Evolutionary conservation across 92 coral and sea anemone genomes (phyloP).

Genomic region (Nematostella vectensis): DNA sequence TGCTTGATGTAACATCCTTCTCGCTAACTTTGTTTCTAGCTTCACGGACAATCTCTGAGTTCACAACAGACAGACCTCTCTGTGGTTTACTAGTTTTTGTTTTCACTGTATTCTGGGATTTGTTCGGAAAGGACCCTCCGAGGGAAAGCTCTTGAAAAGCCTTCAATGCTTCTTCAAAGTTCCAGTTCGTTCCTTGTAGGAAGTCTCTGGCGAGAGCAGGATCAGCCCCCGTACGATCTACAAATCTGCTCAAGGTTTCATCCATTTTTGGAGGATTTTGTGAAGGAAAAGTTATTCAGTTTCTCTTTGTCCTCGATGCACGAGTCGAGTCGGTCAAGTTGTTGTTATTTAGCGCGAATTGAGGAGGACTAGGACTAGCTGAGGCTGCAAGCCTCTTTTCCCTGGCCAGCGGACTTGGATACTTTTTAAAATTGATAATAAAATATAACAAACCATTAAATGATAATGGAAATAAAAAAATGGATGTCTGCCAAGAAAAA

Average conservation of each 20-base stretch:
- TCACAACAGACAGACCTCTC: constrained; percentile 90
- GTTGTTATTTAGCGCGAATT: too few species aligned
- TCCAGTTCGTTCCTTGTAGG: constrained; percentile 58
- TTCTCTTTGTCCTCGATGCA: too few species aligned
- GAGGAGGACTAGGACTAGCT: too few species aligned
- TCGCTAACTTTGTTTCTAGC: constrained; percentile 68
- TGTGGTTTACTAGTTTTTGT: constrained; percentile 28
- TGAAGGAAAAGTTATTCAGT: too few species aligned
- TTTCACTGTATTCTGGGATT: constrained; percentile 2
- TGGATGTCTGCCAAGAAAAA: too few species aligned
- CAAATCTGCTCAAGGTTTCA: constrained; percentile 54
- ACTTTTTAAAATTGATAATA: too few species aligned
- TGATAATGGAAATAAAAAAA: too few species aligned
- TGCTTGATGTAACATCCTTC: constrained; percentile 43
- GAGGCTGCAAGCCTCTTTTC: too few species aligned
- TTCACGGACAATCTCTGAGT: constrained; percentile 75
- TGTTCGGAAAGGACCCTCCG: constrained; percentile 15
- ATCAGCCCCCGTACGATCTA: constrained; percentile 70
- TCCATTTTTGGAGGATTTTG: constrained; percentile 33
- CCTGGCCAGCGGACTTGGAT: too few species aligned
- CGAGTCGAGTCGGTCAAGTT: too few species aligned
- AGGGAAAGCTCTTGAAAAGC: constrained; percentile 57
- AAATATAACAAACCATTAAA: too few species aligned
- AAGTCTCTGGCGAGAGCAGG: constrained; percentile 70
- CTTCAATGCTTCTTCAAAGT: constrained; percentile 49